A percentile compares a stretch with the other conserved stretches of the same genome.
Evolutionary conservation across 2,888 invertebrate species (phyloP).

Genomic region (Tribolium freemani): DNA sequence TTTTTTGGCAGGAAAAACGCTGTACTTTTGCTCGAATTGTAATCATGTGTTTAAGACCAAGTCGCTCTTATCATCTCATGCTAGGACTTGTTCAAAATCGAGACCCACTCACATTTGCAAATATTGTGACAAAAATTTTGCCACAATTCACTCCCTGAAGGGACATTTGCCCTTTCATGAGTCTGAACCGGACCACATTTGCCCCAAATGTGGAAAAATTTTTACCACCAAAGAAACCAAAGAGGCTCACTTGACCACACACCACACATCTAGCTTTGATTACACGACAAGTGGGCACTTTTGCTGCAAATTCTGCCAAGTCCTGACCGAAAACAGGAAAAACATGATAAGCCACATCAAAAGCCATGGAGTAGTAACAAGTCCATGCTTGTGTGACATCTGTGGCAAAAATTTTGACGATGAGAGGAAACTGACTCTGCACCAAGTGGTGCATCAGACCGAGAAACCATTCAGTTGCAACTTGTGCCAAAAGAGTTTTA

Average conservation of each 20-base stretch:
- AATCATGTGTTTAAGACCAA: neutral
- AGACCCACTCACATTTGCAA: slow-evolving; percentile 1
- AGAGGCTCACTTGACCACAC: neutral
- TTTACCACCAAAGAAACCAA: neutral
- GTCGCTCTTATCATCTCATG: neutral
- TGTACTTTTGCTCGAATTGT: neutral
- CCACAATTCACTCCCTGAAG: neutral
- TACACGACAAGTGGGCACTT: neutral
- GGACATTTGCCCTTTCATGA: neutral
- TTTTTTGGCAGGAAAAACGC: too few relatives aligned
- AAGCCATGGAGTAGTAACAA: neutral
- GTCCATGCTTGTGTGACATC: slow-evolving; percentile 1
- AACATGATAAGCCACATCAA: neutral
- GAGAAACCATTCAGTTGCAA: slow-evolving; percentile 1
- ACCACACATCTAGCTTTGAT: slow-evolving; percentile 3
- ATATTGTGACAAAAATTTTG: slow-evolving; percentile 1
- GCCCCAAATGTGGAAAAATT: slow-evolving; percentile 1
- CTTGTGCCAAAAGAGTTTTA: neutral
- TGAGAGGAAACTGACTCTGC: neutral
- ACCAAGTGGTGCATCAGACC: neutral
- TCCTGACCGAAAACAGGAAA: neutral
- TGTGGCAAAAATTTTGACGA: slow-evolving; percentile 9
- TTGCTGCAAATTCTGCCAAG: neutral
- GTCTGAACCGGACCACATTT: neutral
- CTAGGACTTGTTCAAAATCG: neutral